Evolutionary conservation across 2,797 vertebrate genomes (phyloP).

Genomic region (Leptatherina wallacei): DNA sequence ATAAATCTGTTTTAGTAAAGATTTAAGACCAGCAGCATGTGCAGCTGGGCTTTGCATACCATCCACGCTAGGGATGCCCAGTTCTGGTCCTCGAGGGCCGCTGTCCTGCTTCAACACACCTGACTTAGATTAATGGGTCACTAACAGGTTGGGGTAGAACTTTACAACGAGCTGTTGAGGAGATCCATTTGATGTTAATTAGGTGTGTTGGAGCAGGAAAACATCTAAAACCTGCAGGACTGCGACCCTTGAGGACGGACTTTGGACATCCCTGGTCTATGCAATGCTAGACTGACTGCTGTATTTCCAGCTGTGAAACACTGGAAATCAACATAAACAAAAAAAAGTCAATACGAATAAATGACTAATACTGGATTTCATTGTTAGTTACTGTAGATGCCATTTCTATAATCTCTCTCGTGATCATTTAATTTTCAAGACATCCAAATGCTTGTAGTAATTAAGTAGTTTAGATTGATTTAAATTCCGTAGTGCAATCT

Average conservation of each 20-base stretch:
- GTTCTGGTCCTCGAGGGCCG: not conserved
- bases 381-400: slow-evolving; percentile 24
- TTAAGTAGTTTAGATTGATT: not conserved
- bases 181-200: not conserved
- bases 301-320: slow-evolving; percentile 52
- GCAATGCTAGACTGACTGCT: slow-evolving; percentile 4
- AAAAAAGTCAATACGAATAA: slow-evolving; percentile 14
- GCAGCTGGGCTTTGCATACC: slow-evolving; percentile 46
- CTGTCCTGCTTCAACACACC: not conserved
- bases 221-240: not conserved
- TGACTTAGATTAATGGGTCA: not conserved
- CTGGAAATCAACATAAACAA: slow-evolving; percentile 39
- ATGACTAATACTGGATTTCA: slow-evolving; percentile 39
- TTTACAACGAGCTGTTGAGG: no score
- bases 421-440: slow-evolving; percentile 6
- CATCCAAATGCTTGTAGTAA: slow-evolving; percentile 20
- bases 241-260: not conserved
- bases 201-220: not conserved
- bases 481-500: not conserved
- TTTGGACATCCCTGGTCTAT: not conserved
- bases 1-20: slow-evolving; percentile 8
- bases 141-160: no score
- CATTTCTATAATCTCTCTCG: slow-evolving; percentile 7
- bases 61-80: not conserved
- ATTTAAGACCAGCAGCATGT: slow-evolving; percentile 32